A percentile compares a stretch with the other conserved stretches of the same genome.
These are phyloP conservation scores for Trochalopteron elliotii DNA, from an alignment of 2,113 vertebrate genomes.

Conservation along the genomic window DNA sequence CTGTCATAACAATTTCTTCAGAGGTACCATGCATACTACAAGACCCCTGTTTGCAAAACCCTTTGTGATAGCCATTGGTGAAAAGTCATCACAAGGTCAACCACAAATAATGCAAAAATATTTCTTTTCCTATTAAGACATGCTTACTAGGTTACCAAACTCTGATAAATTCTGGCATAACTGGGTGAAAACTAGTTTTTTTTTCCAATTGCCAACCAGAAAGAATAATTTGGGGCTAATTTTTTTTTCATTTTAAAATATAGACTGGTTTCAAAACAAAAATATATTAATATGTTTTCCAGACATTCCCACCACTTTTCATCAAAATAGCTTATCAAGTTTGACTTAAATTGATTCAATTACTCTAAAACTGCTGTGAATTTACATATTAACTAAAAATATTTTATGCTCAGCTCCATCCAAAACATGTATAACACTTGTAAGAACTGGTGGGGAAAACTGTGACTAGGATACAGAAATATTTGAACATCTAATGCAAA, in stretches of 20 bases:
- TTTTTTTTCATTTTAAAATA: not conserved
- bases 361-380: not conserved
- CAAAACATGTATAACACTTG: not conserved
- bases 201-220: not conserved
- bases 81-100: not conserved
- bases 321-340: not conserved
- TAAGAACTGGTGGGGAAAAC: not conserved
- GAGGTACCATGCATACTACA: not conserved
- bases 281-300: not conserved
- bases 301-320: not conserved
- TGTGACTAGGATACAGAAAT: conserved; percentile 34
- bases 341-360: not conserved
- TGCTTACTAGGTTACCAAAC: not conserved
- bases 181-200: not conserved
- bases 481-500: conserved; percentile 32
- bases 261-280: not conserved
- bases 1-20: not conserved
- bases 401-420: not conserved
- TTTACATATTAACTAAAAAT: not conserved
- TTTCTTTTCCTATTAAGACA: not conserved
- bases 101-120: not conserved
- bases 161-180: not conserved
- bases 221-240: not conserved
- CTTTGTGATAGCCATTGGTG: not conserved
- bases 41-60: not conserved